Percentiles rank a stretch among this genome's conserved stretches.
Conservation (phyloP, 2,888 invertebrate genomes). For the Cremastinae sp. region DNA sequence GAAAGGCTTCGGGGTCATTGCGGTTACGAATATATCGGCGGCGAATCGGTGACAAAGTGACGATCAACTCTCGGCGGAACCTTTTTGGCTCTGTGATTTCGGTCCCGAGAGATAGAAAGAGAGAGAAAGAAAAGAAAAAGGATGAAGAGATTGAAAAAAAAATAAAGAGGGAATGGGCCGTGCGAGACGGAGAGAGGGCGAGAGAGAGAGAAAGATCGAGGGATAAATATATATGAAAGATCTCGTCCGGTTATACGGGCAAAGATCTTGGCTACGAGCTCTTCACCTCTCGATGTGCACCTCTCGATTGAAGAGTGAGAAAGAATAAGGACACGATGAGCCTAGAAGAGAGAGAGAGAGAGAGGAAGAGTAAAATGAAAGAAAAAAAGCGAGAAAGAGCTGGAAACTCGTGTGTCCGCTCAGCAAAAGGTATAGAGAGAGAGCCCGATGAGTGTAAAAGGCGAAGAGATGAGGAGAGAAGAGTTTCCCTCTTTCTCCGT, state of each 20-base stretch:
- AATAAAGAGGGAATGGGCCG: slow-evolving; percentile 30
- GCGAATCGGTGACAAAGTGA: slow-evolving; percentile 68
- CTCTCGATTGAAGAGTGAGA: slow-evolving; percentile 69
- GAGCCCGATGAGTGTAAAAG: slow-evolving; percentile 67
- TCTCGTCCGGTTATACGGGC: slow-evolving; percentile 44
- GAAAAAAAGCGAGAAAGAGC: slow-evolving; percentile 78
- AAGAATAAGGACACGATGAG: neutral
- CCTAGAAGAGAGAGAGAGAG: too few relatives aligned
- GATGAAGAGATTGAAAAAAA: slow-evolving; percentile 36
- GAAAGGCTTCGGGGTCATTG: neutral
- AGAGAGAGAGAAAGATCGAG: slow-evolving; percentile 38
- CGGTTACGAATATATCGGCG: slow-evolving; percentile 17
- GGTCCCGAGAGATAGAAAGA: slow-evolving; percentile 52
- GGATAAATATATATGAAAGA: slow-evolving; percentile 39
- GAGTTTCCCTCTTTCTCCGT: slow-evolving; percentile 25
- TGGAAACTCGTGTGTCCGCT: slow-evolving; percentile 37
- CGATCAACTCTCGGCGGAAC: slow-evolving; percentile 66
- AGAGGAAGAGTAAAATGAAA: too few relatives aligned
- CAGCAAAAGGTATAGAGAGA: slow-evolving; percentile 67
- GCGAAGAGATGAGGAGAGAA: slow-evolving; percentile 47
- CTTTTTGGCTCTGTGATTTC: slow-evolving; percentile 62
- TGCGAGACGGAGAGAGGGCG: slow-evolving; percentile 26
- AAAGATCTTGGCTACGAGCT: slow-evolving; percentile 40
- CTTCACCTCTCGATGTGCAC: slow-evolving; percentile 77
- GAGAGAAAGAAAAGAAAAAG: slow-evolving; percentile 42